These are phyloP conservation scores for Alligator mississippiensis DNA, from an alignment of 2,113 vertebrate genomes.

Conservation along the genomic window DNA sequence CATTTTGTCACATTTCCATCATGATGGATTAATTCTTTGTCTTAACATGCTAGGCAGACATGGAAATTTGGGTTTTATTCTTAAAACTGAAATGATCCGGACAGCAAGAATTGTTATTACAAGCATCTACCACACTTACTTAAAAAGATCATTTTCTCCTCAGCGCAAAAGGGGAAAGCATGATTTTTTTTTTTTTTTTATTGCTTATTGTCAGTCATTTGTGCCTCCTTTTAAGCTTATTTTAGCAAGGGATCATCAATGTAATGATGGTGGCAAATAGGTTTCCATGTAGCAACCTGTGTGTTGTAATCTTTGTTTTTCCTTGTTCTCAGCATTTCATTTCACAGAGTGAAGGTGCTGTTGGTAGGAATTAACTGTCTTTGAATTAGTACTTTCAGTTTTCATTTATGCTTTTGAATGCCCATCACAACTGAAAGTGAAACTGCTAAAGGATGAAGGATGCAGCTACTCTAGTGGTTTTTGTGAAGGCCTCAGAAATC, in stretches of 20 bases:
- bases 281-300: not conserved
- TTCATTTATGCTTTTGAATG: conserved; percentile 34
- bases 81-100: not conserved
- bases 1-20: not conserved
- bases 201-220: not conserved
- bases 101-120: not conserved
- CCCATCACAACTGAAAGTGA: conserved; percentile 44
- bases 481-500: conserved; percentile 13
- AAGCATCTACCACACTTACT: not conserved
- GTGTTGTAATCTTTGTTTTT: not conserved
- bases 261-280: not conserved
- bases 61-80: not conserved
- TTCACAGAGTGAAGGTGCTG: not conserved
- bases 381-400: conserved; percentile 52
- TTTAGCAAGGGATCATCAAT: not conserved
- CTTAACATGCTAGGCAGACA: no score
- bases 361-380: not conserved
- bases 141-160: not conserved
- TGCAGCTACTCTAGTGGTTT: conserved; percentile 11
- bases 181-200: not conserved
- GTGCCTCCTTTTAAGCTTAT: not conserved
- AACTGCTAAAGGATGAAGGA: not conserved
- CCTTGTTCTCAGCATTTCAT: not conserved
- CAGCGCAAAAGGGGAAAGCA: not conserved
- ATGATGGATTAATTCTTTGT: not conserved